These are phyloP conservation scores for Pseudomyrmex gracilis DNA, from an alignment of 1,140 invertebrate species.

Conservation along the genomic window DNA sequence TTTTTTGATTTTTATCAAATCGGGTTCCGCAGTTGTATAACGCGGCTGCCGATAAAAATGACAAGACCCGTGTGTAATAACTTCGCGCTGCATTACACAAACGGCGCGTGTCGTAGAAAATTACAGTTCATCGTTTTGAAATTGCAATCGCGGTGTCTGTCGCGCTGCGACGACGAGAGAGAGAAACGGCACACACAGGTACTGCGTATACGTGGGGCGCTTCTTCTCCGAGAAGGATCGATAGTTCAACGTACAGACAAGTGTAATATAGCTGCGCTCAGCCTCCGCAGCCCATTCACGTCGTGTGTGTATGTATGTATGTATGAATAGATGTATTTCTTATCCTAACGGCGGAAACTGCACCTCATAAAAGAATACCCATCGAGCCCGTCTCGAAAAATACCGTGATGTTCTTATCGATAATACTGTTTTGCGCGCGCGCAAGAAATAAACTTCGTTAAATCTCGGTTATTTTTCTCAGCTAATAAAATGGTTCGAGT, in stretches of 20 bases:
- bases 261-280: conserved; percentile 70
- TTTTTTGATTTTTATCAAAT: conserved; percentile 23
- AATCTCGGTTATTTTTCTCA: not conserved
- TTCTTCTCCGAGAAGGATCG: conserved; percentile 77
- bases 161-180: not conserved
- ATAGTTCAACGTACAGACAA: conserved; percentile 84
- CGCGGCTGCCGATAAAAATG: conserved; percentile 29
- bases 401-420: not conserved
- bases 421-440: not conserved
- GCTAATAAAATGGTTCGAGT: conserved; percentile 10
- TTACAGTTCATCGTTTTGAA: conserved; percentile 18
- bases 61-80: conserved; percentile 12
- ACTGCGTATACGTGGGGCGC: conserved; percentile 42
- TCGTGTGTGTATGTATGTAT: not conserved
- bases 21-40: not conserved
- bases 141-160: conserved; percentile 32
- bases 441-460: not conserved
- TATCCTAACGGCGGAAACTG: not conserved
- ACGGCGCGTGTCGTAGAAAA: conserved; percentile 32
- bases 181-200: not conserved
- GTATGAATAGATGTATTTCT: conserved; percentile 16
- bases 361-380: conserved; percentile 1
- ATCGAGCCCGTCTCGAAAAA: not conserved
- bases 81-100: conserved; percentile 10
- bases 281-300: conserved; percentile 46